Conservation (phyloP, 1,140 invertebrate species). For the Drosophila teissieri region DNA sequence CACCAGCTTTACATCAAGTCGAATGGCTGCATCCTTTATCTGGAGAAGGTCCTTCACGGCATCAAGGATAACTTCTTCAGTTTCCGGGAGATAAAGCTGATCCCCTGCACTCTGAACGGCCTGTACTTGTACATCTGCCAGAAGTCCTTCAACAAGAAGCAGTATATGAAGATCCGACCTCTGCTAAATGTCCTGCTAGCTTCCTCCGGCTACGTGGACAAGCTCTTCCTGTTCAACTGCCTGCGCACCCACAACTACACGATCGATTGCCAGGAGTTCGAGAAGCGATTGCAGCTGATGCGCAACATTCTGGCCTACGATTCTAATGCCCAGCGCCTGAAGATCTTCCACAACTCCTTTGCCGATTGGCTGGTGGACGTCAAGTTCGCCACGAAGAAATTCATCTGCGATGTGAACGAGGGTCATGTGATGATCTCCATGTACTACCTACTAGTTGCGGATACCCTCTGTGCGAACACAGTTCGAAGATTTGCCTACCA, state of each 20-base stretch:
- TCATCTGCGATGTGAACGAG: conserved; percentile 93
- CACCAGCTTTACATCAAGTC: conserved; percentile 98
- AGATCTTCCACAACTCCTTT: conserved; percentile 95
- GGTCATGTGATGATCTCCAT: conserved; percentile 96
- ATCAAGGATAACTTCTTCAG: conserved; percentile 97
- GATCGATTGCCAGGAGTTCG: conserved; percentile 94
- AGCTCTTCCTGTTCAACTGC: conserved; percentile 92
- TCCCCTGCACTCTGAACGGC: conserved; percentile 97
- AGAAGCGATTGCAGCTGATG: conserved; percentile 91
- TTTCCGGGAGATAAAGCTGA: conserved; percentile 92
- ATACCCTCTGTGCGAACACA: conserved; percentile 80
- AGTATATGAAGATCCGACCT: conserved; percentile 92
- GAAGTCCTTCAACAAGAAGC: conserved; percentile 94
- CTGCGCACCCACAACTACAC: conserved; percentile 92
- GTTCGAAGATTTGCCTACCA: conserved; percentile 80
- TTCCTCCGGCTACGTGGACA: conserved; percentile 92
- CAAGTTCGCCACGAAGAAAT: conserved; percentile 98
- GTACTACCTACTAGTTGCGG: conserved; percentile 89
- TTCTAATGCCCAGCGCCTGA: conserved; percentile 87
- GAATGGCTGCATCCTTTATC: conserved; percentile 97
- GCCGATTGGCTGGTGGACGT: conserved; percentile 97
- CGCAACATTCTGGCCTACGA: conserved; percentile 87
- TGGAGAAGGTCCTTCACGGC: conserved; percentile 96
- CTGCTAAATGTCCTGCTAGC: conserved; percentile 95
- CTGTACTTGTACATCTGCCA: conserved; percentile 98